Evolutionary conservation across 2,888 invertebrate species (phyloP).

Genomic region (Drosophila anomelani): DNA sequence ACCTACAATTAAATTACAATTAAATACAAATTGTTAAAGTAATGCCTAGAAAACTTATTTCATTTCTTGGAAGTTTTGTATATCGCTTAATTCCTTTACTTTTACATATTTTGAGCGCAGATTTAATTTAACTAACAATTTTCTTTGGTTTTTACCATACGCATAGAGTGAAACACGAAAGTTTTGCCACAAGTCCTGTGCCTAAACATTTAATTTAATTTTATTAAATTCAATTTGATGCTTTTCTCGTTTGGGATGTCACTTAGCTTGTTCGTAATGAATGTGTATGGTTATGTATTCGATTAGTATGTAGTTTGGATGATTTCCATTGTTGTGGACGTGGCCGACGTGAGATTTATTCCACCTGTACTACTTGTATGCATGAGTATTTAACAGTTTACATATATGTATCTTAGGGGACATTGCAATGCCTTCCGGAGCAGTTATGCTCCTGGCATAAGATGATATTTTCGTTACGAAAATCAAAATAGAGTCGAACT

Average conservation of each 20-base stretch:
- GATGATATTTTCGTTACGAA: neutral
- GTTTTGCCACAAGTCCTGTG: constrained; percentile 59
- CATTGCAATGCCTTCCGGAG: constrained; percentile 13
- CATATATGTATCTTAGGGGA: constrained; percentile 23
- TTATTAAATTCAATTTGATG: constrained; percentile 59
- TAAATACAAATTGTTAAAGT: constrained; percentile 58
- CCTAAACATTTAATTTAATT: constrained; percentile 62
- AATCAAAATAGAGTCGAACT: constrained; percentile 1
- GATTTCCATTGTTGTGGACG: constrained; percentile 9
- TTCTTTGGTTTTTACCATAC: constrained; percentile 24
- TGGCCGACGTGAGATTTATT: neutral
- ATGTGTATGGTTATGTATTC: constrained; percentile 21
- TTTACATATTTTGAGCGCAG: constrained; percentile 40
- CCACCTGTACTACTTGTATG: constrained; percentile 18
- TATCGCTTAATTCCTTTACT: constrained; percentile 18
- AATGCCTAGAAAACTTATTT: constrained; percentile 57
- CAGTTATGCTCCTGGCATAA: neutral
- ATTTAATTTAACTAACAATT: constrained; percentile 49
- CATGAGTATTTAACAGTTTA: constrained; percentile 54
- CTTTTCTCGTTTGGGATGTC: constrained; percentile 30
- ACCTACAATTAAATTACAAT: constrained; percentile 51
- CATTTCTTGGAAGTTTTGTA: constrained; percentile 38
- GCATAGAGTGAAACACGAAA: constrained; percentile 61
- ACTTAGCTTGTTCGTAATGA: constrained; percentile 23
- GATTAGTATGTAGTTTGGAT: constrained; percentile 21